Percentiles rank a stretch among this genome's conserved stretches.
phyloP scores from a whole-genome alignment of 2,888 invertebrate species.

The Chromoteleia sp. region DNA sequence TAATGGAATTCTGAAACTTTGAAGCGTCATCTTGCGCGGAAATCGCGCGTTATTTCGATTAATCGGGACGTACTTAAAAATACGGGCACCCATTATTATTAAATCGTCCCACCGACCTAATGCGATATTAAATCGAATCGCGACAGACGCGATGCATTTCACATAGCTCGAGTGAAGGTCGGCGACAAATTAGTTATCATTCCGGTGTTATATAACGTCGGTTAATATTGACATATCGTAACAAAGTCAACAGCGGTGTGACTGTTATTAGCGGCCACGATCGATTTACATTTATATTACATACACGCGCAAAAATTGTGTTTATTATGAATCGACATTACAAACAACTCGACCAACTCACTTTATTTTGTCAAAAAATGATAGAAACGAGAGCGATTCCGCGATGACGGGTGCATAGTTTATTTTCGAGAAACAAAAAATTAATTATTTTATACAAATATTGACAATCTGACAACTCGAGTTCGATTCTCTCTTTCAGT shows the following conservation, averaged over 20 bases:
- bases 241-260: slow-evolving; percentile 11
- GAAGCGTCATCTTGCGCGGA: neutral
- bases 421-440: neutral
- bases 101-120: slow-evolving; percentile 15
- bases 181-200: slow-evolving; percentile 26
- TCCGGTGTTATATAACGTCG: neutral
- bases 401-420: no score
- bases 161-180: slow-evolving; percentile 24
- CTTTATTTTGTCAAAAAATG: no score
- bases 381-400: no score
- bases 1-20: neutral
- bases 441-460: neutral
- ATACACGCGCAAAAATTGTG: neutral
- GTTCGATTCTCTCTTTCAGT: slow-evolving; percentile 16
- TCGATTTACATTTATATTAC: slow-evolving; percentile 32
- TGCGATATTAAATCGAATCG: slow-evolving; percentile 29
- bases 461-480: slow-evolving; percentile 20
- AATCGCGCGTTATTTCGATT: slow-evolving; percentile 12
- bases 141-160: slow-evolving; percentile 24
- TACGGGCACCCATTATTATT: slow-evolving; percentile 21
- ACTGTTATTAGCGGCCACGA: slow-evolving; percentile 23
- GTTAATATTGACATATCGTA: slow-evolving; percentile 42
- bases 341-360: neutral
- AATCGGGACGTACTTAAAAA: slow-evolving; percentile 2
- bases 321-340: slow-evolving; percentile 1